phyloP scores from a whole-genome alignment of 2,113 vertebrate species.

The Oophaga pumilio region DNA sequence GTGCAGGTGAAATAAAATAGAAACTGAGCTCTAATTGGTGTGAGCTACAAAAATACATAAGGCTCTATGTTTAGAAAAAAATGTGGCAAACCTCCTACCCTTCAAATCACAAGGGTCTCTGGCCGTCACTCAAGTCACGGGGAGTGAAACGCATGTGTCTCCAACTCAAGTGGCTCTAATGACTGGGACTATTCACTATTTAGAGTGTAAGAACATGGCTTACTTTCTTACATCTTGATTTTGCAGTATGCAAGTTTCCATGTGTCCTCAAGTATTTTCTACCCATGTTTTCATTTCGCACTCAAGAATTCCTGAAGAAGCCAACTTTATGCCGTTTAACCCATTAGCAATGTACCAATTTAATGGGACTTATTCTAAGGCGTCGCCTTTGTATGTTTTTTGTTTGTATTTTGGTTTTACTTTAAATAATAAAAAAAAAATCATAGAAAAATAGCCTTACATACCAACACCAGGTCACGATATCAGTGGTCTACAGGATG shows the following conservation, averaged over 20 bases:
- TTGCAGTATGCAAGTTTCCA: neutral
- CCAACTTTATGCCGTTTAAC: neutral
- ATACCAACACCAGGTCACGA: too few species aligned
- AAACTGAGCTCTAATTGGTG: neutral
- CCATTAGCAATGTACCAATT: neutral
- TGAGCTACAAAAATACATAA: neutral
- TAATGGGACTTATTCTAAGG: too few species aligned
- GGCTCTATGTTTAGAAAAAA: neutral
- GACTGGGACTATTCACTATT: slow-evolving; percentile 13
- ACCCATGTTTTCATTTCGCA: neutral
- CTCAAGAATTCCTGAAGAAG: neutral
- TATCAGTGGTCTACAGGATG: too few species aligned
- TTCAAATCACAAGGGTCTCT: neutral
- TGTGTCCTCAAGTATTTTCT: neutral
- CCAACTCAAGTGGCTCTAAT: neutral
- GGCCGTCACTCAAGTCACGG: neutral
- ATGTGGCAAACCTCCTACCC: neutral
- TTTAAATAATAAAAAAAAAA: too few species aligned
- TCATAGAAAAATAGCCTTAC: too few species aligned
- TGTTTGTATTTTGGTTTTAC: too few species aligned
- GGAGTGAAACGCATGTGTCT: neutral
- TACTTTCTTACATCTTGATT: neutral
- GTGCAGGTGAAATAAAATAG: neutral
- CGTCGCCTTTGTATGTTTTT: too few species aligned
- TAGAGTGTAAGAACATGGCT: neutral